phyloP scores from a whole-genome alignment of 2,797 vertebrate species.

The Erethizon dorsatum region DNA sequence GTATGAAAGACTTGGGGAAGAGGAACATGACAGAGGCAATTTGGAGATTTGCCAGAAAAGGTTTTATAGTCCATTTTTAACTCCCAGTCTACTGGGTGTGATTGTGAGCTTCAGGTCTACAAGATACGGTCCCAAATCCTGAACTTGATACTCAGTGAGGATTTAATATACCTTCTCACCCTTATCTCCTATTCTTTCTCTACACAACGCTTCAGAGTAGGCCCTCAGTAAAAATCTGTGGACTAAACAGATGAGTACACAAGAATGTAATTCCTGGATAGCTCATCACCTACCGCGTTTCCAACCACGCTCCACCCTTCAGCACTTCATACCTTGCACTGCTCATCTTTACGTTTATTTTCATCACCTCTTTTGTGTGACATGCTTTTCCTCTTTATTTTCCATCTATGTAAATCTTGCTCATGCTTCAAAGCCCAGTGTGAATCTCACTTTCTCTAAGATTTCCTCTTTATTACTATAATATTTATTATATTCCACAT shows the following conservation, averaged over 20 bases:
- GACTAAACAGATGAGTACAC: background rate
- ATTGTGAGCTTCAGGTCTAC: background rate
- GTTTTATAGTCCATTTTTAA: background rate
- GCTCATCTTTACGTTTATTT: background rate
- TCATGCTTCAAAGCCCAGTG: background rate
- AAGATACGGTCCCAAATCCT: background rate
- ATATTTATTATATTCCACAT: background rate
- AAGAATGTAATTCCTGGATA: background rate
- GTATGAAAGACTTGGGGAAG: background rate
- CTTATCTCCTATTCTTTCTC: background rate
- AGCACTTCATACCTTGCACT: rapidly evolving
- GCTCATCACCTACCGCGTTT: background rate
- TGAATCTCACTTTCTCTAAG: background rate
- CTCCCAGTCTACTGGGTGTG: background rate
- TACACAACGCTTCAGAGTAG: background rate
- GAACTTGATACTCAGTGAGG: background rate
- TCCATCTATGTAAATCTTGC: background rate
- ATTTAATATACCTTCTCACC: background rate
- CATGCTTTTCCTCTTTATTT: conserved; percentile 8
- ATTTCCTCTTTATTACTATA: background rate
- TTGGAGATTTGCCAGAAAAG: conserved; percentile 14
- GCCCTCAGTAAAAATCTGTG: background rate
- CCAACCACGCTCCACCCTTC: background rate
- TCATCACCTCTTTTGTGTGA: background rate
- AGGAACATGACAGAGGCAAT: background rate